A percentile compares a stretch with the other conserved stretches of the same genome.
Evolutionary conservation across 2,113 vertebrate species (phyloP).

Genomic region (Fulmarus glacialis): DNA sequence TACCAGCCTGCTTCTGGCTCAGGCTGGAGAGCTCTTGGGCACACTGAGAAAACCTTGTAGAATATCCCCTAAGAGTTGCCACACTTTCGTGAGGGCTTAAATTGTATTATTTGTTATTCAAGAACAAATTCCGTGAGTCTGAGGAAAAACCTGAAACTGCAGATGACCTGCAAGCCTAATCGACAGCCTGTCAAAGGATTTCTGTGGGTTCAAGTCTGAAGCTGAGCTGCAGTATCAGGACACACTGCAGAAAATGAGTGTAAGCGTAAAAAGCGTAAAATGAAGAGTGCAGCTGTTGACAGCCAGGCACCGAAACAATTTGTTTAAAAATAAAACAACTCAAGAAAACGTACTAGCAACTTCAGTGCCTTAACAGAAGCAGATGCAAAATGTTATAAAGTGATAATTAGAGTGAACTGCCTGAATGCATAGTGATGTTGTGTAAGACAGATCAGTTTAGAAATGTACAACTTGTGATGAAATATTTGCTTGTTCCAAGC

Average conservation of each 20-base stretch:
- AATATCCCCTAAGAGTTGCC: background rate
- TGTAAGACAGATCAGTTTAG: constrained; percentile 38
- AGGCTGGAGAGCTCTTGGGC: background rate
- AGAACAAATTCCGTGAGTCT: background rate
- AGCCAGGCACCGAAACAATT: background rate
- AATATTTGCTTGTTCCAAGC: constrained; percentile 52
- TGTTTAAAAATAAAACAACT: constrained; percentile 11
- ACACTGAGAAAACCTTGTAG: background rate
- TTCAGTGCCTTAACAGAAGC: background rate
- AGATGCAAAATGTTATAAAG: background rate
- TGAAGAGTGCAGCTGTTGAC: background rate
- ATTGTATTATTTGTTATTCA: background rate
- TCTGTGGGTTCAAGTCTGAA: background rate
- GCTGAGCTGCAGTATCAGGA: background rate
- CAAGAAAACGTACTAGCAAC: background rate
- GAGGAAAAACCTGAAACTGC: background rate
- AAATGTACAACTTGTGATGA: constrained; percentile 36
- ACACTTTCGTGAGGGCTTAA: background rate
- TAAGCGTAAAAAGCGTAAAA: background rate
- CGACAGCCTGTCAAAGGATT: background rate
- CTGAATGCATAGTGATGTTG: background rate
- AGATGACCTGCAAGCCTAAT: background rate
- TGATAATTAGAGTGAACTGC: background rate
- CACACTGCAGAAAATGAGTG: background rate
- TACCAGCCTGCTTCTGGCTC: background rate